phyloP scores from a whole-genome alignment of 2,888 invertebrate genomes.

The Cephus runcator region DNA sequence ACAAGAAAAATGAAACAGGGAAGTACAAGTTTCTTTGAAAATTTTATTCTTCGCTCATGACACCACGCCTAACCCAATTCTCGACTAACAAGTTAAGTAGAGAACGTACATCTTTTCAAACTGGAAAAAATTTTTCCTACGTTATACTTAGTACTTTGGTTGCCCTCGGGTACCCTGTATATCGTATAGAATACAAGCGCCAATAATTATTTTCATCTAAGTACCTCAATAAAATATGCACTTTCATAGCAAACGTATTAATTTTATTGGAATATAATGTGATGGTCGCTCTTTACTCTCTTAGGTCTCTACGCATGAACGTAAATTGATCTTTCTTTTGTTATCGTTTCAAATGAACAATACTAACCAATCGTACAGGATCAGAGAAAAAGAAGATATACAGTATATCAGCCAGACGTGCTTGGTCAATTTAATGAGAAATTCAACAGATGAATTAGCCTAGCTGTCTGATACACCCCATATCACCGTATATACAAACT shows the following conservation, averaged over 20 bases:
- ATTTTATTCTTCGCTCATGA: too few relatives aligned
- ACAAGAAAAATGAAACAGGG: not conserved
- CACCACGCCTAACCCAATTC: too few relatives aligned
- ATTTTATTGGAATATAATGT: constrained; percentile 37
- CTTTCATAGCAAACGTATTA: constrained; percentile 45
- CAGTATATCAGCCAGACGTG: not conserved
- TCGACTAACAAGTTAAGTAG: too few relatives aligned
- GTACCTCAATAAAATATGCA: constrained; percentile 26
- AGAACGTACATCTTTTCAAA: too few relatives aligned
- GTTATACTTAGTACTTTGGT: not conserved
- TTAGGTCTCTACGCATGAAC: not conserved
- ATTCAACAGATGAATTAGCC: not conserved
- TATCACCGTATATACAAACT: not conserved
- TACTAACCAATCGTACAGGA: not conserved
- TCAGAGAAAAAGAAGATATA: not conserved
- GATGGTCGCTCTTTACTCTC: not conserved
- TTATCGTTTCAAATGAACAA: not conserved
- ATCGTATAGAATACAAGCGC: not conserved
- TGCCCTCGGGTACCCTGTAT: not conserved
- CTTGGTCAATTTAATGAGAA: not conserved
- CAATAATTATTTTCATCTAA: not conserved
- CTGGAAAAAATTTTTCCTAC: not conserved
- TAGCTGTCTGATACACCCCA: not conserved
- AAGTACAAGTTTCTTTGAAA: too few relatives aligned
- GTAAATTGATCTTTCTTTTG: constrained; percentile 3